Base-by-base conservation (phyloP, 2,113 vertebrate species). In the Stegastes partitus region DNA sequence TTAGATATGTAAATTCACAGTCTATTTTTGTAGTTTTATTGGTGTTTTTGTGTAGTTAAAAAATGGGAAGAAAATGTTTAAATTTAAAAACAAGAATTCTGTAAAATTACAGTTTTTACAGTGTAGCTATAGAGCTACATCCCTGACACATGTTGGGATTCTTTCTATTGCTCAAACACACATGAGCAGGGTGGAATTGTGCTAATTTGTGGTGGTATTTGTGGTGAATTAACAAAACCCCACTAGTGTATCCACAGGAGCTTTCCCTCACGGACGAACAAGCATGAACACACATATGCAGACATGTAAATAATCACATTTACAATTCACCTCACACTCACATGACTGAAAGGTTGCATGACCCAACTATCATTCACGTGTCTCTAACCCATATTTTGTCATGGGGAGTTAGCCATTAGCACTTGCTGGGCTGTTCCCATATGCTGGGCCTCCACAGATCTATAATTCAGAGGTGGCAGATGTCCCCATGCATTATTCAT, bases 391-490 rank as follows among this genome's bases (percentile, higher is more conserved):
- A 82, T 90, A 89, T 92, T 94, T 94, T 93, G 89, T 93, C 84
- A 79, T 73, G 81, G 82, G 69, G 89, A 92, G 83, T 86, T 87
- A 88, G 90, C 92, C 87, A 93, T 94, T 91, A 94, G 91, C 92
- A 90, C 91, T 91, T 74, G 84, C 87, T 79, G 82, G 87, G 87
- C 86, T 87, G 89, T 90, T 88, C 84, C 93, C 92, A 94, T 94
- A 94, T 94, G 93, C 92, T 92, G 77, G 79, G 85, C 85, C 92
- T 92, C 76, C 80, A 92, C 91, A 86, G 83, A 94, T 95, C 93
- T 94, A 95, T 95, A 94, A 95, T 95, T 94, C 93, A 94, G 87
- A 71, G 91, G 91, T 91, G 93, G 93, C 94, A 95, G 94, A 94
- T 95, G 94, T 94, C 92, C 73, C 71, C 77, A 88, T 94, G 84